Evolutionary conservation across 2,888 invertebrate genomes (phyloP), one percentile per base, ranked within the genome.

Genomic region (Hyles lineata): DNA sequence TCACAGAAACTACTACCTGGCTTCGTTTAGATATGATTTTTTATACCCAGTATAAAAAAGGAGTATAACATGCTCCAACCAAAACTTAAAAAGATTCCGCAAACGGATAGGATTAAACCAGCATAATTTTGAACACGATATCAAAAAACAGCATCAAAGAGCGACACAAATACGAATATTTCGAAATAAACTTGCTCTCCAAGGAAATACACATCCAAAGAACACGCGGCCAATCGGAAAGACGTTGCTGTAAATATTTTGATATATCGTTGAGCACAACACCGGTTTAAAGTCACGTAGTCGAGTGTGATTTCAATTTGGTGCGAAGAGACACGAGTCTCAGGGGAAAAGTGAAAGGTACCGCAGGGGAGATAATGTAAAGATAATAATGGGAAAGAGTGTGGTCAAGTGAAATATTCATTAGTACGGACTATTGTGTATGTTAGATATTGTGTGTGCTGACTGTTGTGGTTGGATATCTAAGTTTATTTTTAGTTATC

Each of bases 211-310:
- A 70, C 19, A 58, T 70, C 52, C 25, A 29, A 70, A 32, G 81
- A 81, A 81, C 80, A 81, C 78, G 83, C 84, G 86, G 84, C 85
- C 86, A 86, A 87, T 87, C 83, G 84, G 82, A 84, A 43, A 50
- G 87, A 85, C 85, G 84, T 82, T 82, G 83, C 82, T 85, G 89
- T 90, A 90, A 91, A 92, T 90, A 89, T 90, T 89, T 88, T 85
- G 87, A 85, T 86, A 89, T 89, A 86, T 88, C 83, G 84, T 88
- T 83, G 83, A 87, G 87, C 86, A 87, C 84, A 82, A 82, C 86
- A 86, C 85, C 86, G 88, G 88, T 89, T 88, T 90, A 89, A 87
- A 90, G 90, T 92, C 92, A 92, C 92, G 91, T 92, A 89, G 43
- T 15, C 43, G 67, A 80, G 85, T 87, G 89, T 89, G 89, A 91